phyloP scores from a whole-genome alignment of 1,140 invertebrate species.

The Lepidurus apus region DNA sequence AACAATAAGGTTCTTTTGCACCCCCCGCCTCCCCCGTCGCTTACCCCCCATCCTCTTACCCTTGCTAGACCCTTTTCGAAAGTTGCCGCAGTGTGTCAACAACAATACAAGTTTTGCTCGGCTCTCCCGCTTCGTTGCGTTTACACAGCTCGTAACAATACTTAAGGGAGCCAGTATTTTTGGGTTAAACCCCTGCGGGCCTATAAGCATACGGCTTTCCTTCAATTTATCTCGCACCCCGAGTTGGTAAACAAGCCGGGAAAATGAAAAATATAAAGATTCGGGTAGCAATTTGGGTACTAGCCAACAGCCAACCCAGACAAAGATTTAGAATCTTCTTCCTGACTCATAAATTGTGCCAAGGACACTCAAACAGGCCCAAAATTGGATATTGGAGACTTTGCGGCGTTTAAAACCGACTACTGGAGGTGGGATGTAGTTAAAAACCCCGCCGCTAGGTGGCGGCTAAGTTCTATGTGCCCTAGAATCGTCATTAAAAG shows the following conservation, averaged over 20 bases:
- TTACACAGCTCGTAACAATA: constrained; percentile 18
- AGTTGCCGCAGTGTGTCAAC: background rate
- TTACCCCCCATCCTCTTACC: background rate
- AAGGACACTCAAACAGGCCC: background rate
- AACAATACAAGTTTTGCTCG: background rate
- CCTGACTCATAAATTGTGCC: background rate
- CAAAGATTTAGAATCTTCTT: background rate
- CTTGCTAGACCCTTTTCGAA: too few species aligned
- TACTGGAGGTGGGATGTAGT: too few species aligned
- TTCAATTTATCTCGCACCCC: background rate
- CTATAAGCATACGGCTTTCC: background rate
- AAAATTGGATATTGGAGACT: background rate
- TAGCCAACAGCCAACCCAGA: background rate
- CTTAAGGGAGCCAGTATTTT: constrained; percentile 5
- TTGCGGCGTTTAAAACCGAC: background rate
- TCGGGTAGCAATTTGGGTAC: background rate
- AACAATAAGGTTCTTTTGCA: background rate
- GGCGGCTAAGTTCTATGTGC: too few species aligned
- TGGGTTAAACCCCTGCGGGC: background rate
- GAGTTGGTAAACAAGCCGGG: background rate
- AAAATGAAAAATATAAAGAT: background rate
- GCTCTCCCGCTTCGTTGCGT: background rate
- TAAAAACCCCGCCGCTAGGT: too few species aligned
- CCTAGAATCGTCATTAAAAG: too few species aligned
- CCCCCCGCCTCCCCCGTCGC: background rate